Base-by-base conservation (phyloP, 2,113 vertebrate species). In the Nannobrachium achirus region DNA sequence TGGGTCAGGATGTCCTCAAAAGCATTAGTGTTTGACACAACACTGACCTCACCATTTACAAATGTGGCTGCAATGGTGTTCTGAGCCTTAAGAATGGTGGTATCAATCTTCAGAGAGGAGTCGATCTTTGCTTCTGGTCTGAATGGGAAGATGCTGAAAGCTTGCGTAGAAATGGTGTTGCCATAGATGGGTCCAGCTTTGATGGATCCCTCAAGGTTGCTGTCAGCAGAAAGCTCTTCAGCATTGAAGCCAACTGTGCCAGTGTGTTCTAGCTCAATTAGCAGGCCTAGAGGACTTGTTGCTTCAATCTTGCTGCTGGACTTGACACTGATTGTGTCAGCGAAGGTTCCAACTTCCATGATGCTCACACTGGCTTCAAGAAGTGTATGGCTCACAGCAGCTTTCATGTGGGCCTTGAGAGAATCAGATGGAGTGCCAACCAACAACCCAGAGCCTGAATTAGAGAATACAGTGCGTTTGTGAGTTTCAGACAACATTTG, bases 71-170 rank as follows among this genome's bases (percentile, higher is more conserved):
- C 79, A 20, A 98, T 78, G 70, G 80, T 92, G 79, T 96, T 98
- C 58, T 89, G 83, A 56, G 83, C 93, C 39, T 92, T 87, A 50
- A 95, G 20, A 51, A 91, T 83, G 51, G 92, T 90, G 57, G 95
- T 96, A 62, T 97, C 93, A 63, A 97, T 55, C 15, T 86, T 88
- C 64, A 96, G 57, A 63, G 60, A 70, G 71, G 95, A 97, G 62
- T 93, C 89, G 44, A 93, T 88, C 41, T 68, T 93, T 45, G 87
- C 78, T 45, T 92, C 76, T 4, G 52, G 69, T 14, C 56, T 93
- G 66, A 88, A 88, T 66, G 88, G 79, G 58, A 91, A 78, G 55
- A 91, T 75, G n/a, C 64, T 75, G 59, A 82, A 81, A 9, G 91
- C 83, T 25, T 95, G 86, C 18, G 42, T 78, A 19, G 93, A 91